A percentile compares a stretch with the other conserved stretches of the same genome.
These are phyloP conservation scores for Anneissia japonica DNA, from an alignment of 35 echinoderm and acorn worm species.

Conservation along the genomic window DNA sequence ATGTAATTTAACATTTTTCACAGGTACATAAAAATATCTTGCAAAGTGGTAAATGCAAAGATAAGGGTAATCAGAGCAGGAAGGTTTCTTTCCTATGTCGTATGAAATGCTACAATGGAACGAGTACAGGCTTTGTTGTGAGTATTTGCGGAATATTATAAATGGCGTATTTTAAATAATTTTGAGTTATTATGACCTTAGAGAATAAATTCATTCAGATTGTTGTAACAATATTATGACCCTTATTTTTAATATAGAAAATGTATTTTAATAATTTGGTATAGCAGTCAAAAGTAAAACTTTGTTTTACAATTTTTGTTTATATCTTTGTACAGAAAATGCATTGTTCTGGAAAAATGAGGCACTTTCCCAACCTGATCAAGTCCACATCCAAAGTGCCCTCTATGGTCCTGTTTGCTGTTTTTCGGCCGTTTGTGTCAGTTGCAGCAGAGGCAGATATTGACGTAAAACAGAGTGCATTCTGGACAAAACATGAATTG, in stretches of 20 bases:
- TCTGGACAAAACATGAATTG: slow-evolving; percentile 92
- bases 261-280: too few relatives aligned
- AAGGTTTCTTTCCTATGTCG: slow-evolving; percentile 79
- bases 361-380: slow-evolving; percentile 67
- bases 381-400: slow-evolving; percentile 55
- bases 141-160: slow-evolving; percentile 29
- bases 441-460: slow-evolving; percentile 75
- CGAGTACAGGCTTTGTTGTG: slow-evolving; percentile 93
- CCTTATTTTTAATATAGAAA: too few relatives aligned
- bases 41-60: background rate
- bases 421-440: slow-evolving; percentile 63
- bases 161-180: too few relatives aligned
- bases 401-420: slow-evolving; percentile 75
- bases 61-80: background rate
- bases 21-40: background rate
- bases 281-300: background rate
- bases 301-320: background rate
- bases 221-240: too few relatives aligned
- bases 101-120: slow-evolving; percentile 99
- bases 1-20: too few relatives aligned
- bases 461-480: slow-evolving; percentile 68
- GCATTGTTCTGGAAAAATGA: slow-evolving; percentile 84
- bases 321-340: slow-evolving; percentile 63
- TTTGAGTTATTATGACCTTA: too few relatives aligned
- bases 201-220: too few relatives aligned